Evolutionary conservation across 2,797 vertebrate species (phyloP).

Genomic region (Sebastes aleutianus): DNA sequence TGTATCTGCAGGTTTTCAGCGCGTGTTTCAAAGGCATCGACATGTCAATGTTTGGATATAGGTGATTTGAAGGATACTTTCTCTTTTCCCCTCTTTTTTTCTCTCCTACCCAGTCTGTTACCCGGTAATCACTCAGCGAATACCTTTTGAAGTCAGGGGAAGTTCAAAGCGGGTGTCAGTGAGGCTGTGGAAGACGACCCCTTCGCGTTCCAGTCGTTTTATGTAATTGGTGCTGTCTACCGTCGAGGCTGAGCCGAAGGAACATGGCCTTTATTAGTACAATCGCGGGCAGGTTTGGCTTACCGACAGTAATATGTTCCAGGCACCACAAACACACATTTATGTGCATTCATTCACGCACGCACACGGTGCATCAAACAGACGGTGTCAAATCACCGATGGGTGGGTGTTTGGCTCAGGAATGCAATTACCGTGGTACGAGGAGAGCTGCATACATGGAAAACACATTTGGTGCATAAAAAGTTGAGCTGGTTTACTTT

Average conservation of each 20-base stretch:
- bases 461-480: conserved; percentile 47
- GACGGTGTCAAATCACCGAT: conserved; percentile 65
- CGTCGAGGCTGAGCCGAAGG: conserved; percentile 85
- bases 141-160: conserved; percentile 86
- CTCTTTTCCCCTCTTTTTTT: conserved; percentile 16
- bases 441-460: conserved; percentile 43
- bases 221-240: conserved; percentile 92
- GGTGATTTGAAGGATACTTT: conserved; percentile 83
- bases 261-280: conserved; percentile 88
- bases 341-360: conserved; percentile 3
- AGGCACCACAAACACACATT: conserved; percentile 53
- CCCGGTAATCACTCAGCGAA: conserved; percentile 81
- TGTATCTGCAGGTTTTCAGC: conserved; percentile 22
- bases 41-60: conserved; percentile 79
- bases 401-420: conserved; percentile 64
- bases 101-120: conserved; percentile 67
- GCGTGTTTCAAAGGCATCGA: conserved; percentile 41
- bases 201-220: conserved; percentile 84
- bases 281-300: conserved; percentile 89
- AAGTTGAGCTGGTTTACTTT: conserved; percentile 50
- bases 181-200: conserved; percentile 77
- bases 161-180: conserved; percentile 82
- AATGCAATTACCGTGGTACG: conserved; percentile 62
- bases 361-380: conserved; percentile 62
- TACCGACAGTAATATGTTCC: conserved; percentile 83